Conservation (phyloP, 2,888 invertebrate species). For the Deilephila elpenor region DNA sequence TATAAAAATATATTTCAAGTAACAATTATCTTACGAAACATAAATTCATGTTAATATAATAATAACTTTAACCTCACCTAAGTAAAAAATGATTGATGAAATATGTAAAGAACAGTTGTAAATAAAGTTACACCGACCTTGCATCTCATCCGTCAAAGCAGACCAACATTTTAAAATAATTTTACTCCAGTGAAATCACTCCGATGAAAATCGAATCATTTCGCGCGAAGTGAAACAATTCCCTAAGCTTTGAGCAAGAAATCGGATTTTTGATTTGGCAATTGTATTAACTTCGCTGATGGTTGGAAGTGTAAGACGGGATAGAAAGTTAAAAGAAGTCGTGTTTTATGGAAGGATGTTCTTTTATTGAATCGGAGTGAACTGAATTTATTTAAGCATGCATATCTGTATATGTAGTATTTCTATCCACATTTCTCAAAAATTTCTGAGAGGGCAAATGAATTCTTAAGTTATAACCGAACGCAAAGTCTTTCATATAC, state of each 20-base stretch:
- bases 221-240: slow-evolving; percentile 56
- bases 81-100: too few species aligned
- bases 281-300: slow-evolving; percentile 61
- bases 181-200: slow-evolving; percentile 38
- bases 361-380: neutral
- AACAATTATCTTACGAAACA: too few species aligned
- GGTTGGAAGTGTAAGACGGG: slow-evolving; percentile 34
- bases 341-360: neutral
- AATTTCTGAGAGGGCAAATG: too few species aligned
- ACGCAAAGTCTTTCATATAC: too few species aligned
- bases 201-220: slow-evolving; percentile 61
- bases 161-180: slow-evolving; percentile 16
- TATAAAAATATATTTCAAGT: too few species aligned
- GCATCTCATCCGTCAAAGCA: neutral
- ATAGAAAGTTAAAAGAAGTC: slow-evolving; percentile 34
- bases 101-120: neutral
- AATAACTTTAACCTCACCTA: too few species aligned
- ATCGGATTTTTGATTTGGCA: slow-evolving; percentile 63
- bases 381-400: neutral
- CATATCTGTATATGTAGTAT: neutral
- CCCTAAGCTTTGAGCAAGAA: slow-evolving; percentile 54
- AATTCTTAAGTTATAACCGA: too few species aligned
- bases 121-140: neutral
- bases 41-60: too few species aligned
- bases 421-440: too few species aligned